A percentile compares a stretch with the other conserved stretches of the same genome.
These are phyloP conservation scores for Nebria brevicollis DNA, from an alignment of 2,888 invertebrate genomes.

Conservation along the genomic window DNA sequence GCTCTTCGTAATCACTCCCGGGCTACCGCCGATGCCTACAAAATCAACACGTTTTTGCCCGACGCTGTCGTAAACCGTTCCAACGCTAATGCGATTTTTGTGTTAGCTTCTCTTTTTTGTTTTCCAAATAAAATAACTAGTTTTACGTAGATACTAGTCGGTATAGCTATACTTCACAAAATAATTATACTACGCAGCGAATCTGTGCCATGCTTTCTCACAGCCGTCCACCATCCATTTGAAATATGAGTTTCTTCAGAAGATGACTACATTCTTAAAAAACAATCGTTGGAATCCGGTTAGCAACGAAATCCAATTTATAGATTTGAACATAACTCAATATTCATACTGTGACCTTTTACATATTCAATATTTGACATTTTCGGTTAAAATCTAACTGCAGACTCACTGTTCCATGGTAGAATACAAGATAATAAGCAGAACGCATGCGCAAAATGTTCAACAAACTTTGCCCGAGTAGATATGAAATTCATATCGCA, in stretches of 20 bases:
- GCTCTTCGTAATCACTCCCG: conserved; percentile 41
- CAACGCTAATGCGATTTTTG: conserved; percentile 44
- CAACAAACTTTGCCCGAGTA: not conserved
- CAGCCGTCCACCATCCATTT: not conserved
- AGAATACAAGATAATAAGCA: not conserved
- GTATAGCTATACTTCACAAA: conserved; percentile 8
- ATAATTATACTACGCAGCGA: conserved; percentile 7
- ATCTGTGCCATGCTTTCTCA: not conserved
- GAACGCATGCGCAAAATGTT: not conserved
- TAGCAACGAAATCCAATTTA: not conserved
- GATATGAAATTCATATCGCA: conserved; percentile 1
- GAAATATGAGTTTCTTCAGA: not conserved
- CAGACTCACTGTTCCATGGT: not conserved
- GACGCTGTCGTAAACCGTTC: conserved; percentile 40
- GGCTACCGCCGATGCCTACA: conserved; percentile 45
- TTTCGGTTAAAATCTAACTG: not conserved
- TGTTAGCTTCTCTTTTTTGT: conserved; percentile 37
- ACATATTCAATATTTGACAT: conserved; percentile 16
- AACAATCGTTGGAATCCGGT: not conserved
- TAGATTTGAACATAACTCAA: not conserved
- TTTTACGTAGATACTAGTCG: conserved; percentile 18
- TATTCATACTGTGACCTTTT: conserved; percentile 13
- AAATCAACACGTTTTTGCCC: conserved; percentile 45
- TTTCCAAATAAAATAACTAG: conserved; percentile 30
- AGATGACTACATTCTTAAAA: not conserved